A percentile compares a stretch with the other conserved stretches of the same genome.
phyloP scores from a whole-genome alignment of 1,140 invertebrate genomes.

The Ridgeia piscesae region DNA sequence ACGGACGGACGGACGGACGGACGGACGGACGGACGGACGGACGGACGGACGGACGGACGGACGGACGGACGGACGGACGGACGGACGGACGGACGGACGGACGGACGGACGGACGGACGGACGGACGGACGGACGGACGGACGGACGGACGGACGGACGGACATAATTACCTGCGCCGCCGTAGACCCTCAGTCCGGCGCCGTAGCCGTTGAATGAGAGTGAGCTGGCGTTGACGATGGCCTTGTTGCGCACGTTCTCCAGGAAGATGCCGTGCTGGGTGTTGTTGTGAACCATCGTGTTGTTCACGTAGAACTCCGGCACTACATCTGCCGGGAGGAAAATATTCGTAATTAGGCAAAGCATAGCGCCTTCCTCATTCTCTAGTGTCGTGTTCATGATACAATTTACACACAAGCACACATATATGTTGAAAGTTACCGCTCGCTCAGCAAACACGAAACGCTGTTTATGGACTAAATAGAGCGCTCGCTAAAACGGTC shows the following conservation, averaged over 20 bases:
- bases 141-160: background rate
- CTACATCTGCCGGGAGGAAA: constrained; percentile 33
- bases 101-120: no score
- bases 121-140: no score
- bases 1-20: no score
- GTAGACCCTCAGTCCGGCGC: constrained; percentile 50
- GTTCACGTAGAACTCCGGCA: constrained; percentile 46
- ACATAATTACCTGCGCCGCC: constrained; percentile 42
- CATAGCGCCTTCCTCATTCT: no score
- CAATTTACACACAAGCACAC: background rate
- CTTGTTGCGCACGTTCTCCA: constrained; percentile 53
- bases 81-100: no score
- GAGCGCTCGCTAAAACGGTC: no score
- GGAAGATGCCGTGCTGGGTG: constrained; percentile 50
- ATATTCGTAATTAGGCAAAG: background rate
- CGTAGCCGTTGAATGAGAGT: constrained; percentile 50
- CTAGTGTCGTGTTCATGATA: no score
- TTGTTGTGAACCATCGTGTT: constrained; percentile 50
- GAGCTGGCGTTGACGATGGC: constrained; percentile 47
- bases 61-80: no score
- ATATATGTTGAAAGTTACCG: constrained; percentile 5
- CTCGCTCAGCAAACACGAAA: no score
- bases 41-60: no score
- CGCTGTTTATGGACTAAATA: no score
- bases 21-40: no score